A percentile compares a stretch with the other conserved stretches of the same genome.
Conservation (phyloP, 2,113 vertebrate genomes). For the Salvelinus sp. region DNA sequence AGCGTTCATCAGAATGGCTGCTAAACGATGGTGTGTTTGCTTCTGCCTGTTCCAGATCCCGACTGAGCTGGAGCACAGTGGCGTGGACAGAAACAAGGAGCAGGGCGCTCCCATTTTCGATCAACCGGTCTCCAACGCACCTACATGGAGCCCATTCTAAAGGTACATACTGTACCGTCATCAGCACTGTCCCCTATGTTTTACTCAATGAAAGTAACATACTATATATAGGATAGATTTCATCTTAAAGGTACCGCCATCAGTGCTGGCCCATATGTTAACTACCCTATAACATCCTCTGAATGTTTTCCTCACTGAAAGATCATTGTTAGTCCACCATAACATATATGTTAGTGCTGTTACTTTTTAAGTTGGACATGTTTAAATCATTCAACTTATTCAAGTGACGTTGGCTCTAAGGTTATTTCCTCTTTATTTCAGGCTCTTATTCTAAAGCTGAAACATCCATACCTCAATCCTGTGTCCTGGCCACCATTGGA, state of each 20-base stretch:
- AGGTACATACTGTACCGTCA: neutral
- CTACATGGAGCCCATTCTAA: conserved; percentile 90
- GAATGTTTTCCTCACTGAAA: neutral
- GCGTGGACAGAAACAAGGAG: conserved; percentile 96
- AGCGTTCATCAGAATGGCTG: neutral
- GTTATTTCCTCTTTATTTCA: conserved; percentile 40
- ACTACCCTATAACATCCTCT: neutral
- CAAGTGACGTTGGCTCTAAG: neutral
- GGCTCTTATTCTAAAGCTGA: conserved; percentile 96
- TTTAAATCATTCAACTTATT: neutral
- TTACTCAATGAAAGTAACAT: no score
- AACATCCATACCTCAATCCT: conserved; percentile 96
- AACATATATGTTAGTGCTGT: neutral
- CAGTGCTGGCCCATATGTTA: no score
- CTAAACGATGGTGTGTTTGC: neutral
- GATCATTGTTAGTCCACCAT: no score
- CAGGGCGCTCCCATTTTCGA: conserved; percentile 97
- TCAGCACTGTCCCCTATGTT: neutral
- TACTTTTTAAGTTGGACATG: neutral
- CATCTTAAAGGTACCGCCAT: no score
- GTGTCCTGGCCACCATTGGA: conserved; percentile 96
- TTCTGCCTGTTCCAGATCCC: conserved; percentile 79
- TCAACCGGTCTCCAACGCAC: conserved; percentile 94
- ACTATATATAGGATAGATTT: no score
- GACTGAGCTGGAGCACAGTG: conserved; percentile 95